Conservation (phyloP, 2,888 invertebrate genomes). For the Drosophila demipolita region DNA sequence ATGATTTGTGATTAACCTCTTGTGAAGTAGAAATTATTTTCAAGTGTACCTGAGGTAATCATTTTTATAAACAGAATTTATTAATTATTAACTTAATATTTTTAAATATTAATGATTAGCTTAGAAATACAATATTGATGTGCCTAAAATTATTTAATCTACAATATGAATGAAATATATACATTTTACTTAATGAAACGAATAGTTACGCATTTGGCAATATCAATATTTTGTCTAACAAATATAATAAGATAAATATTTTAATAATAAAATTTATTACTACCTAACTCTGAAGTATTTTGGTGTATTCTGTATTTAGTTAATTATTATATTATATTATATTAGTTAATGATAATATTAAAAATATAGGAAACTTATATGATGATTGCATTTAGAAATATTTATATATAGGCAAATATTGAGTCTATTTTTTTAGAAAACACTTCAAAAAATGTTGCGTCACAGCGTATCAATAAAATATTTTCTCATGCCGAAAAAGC, state of each 20-base stretch:
- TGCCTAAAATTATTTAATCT: rapidly evolving
- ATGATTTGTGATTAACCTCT: neutral
- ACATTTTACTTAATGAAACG: neutral
- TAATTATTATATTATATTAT: too few relatives aligned
- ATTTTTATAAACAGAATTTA: neutral
- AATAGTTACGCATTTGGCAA: neutral
- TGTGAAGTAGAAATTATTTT: neutral
- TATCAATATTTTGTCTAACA: neutral
- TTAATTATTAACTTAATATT: rapidly evolving
- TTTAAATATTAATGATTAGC: neutral
- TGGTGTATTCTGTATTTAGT: neutral
- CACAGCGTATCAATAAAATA: slow-evolving; percentile 71
- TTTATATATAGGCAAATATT: neutral
- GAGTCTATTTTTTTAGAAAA: neutral
- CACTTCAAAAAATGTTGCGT: slow-evolving; percentile 50
- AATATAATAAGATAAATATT: neutral
- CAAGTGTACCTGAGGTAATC: neutral
- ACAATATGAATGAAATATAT: neutral
- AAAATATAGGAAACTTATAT: neutral
- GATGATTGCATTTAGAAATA: neutral
- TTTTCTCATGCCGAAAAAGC: slow-evolving; percentile 63
- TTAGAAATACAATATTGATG: neutral
- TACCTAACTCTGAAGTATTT: neutral
- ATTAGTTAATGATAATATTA: too few relatives aligned
- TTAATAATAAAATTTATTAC: neutral